Evolutionary conservation across 1,140 invertebrate species (phyloP).

Genomic region (Rhopalosiphum maidis): DNA sequence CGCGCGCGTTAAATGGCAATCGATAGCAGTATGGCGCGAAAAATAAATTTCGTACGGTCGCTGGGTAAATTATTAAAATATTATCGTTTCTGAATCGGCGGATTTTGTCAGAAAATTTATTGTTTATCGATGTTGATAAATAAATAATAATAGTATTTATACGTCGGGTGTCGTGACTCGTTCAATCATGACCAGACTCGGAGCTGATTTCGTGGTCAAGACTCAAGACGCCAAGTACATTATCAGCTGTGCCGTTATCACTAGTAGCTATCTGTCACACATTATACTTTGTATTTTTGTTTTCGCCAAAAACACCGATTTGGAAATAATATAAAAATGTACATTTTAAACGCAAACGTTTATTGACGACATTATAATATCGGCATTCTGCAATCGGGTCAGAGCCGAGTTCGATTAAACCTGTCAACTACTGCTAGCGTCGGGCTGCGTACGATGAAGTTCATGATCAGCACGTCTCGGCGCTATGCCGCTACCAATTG

Average conservation of each 20-base stretch:
- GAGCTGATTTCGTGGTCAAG: too few relatives aligned
- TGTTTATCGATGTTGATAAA: background rate
- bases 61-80: too few relatives aligned
- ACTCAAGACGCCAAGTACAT: background rate
- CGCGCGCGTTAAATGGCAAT: background rate
- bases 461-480: constrained; percentile 25
- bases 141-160: background rate
- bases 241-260: constrained; percentile 45
- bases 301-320: constrained; percentile 42
- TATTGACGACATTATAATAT: background rate
- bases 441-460: constrained; percentile 1
- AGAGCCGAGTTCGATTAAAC: background rate
- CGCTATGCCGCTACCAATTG: background rate
- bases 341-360: background rate
- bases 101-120: background rate
- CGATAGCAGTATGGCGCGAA: background rate
- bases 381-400: background rate
- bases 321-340: background rate
- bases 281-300: background rate
- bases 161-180: background rate
- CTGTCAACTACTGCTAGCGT: background rate
- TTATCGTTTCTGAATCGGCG: background rate
- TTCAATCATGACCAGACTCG: background rate
- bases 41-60: background rate
- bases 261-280: background rate